Conservation (phyloP, 2,888 invertebrate species). For the Melieria picta region DNA sequence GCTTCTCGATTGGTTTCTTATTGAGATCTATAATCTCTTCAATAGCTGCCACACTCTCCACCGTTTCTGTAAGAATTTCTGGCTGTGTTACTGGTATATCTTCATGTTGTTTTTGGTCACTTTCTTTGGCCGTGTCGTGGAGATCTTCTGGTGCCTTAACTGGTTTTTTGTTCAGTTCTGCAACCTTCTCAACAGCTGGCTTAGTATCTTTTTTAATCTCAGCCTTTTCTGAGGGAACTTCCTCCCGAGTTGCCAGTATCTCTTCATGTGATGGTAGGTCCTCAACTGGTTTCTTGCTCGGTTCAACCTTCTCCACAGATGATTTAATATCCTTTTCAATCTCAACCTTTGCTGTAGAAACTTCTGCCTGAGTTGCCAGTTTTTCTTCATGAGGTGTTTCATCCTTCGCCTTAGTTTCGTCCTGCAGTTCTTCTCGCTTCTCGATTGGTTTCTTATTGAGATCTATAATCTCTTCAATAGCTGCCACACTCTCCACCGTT, state of each 20-base stretch:
- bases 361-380: constrained; percentile 11
- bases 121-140: not conserved
- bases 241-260: constrained; percentile 44
- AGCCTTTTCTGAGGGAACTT: constrained; percentile 14
- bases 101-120: constrained; percentile 12
- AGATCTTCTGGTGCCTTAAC: constrained; percentile 4
- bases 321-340: constrained; percentile 17
- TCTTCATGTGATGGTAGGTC: constrained; percentile 30
- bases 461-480: constrained; percentile 28
- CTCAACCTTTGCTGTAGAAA: constrained; percentile 17
- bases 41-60: constrained; percentile 28
- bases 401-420: constrained; percentile 1
- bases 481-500: constrained; percentile 39
- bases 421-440: constrained; percentile 16
- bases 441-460: constrained; percentile 6
- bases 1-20: not conserved
- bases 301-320: constrained; percentile 11
- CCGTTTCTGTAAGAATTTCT: constrained; percentile 36
- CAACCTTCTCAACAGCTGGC: not conserved
- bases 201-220: constrained; percentile 30
- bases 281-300: constrained; percentile 11
- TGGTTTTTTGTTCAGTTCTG: constrained; percentile 9
- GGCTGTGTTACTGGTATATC: too few species aligned
- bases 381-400: constrained; percentile 24
- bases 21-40: constrained; percentile 1